Conservation (phyloP, 2,888 invertebrate species). For the Meghimatium bilineatum region DNA sequence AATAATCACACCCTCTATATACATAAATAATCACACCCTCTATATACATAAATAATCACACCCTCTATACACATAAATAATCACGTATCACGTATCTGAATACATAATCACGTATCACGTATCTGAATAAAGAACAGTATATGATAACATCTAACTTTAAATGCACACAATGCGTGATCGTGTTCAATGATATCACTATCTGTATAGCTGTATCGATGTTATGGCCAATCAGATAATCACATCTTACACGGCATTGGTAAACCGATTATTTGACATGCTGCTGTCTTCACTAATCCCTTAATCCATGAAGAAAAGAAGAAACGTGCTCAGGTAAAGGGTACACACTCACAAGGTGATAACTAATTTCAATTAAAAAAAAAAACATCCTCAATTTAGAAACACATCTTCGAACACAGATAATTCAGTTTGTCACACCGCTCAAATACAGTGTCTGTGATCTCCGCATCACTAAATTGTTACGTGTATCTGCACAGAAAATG, state of each 20-base stretch:
- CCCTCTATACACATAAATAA: no score
- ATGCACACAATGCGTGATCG: no score
- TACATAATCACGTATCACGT: no score
- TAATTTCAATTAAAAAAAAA: not conserved
- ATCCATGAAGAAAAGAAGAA: constrained; percentile 16
- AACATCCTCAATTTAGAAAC: not conserved
- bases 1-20: no score
- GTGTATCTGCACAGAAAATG: not conserved
- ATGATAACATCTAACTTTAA: no score
- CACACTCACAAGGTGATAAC: not conserved
- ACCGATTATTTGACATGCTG: not conserved
- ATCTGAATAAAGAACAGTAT: no score
- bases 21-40: no score
- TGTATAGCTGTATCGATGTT: not conserved
- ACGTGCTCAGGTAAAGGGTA: not conserved
- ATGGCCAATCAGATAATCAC: not conserved
- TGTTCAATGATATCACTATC: no score
- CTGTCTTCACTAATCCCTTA: not conserved
- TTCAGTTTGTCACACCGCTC: not conserved
- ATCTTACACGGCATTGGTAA: not conserved
- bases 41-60: no score
- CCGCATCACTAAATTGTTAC: not conserved
- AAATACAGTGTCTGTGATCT: constrained; percentile 15
- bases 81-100: no score
- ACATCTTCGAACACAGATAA: not conserved